Percentiles rank a stretch among this genome's conserved stretches.
These are phyloP conservation scores for Eupleurogrammus muticus DNA, from an alignment of 2,797 vertebrate species.

Conservation along the genomic window DNA sequence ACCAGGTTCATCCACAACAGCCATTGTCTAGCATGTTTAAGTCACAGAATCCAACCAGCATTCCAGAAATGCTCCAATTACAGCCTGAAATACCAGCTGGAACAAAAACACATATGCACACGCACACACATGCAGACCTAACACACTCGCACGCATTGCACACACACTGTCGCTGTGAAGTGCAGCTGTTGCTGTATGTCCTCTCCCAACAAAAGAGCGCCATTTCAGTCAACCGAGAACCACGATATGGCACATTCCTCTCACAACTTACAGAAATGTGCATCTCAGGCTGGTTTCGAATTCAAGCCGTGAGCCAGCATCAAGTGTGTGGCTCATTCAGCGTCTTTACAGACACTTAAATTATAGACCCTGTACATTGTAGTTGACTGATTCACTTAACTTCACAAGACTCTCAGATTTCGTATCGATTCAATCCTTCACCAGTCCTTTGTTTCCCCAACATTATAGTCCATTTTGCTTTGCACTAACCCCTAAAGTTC, in stretches of 20 bases:
- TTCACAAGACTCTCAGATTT: background rate
- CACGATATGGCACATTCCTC: slow-evolving; percentile 52
- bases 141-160: too few relatives aligned
- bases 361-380: background rate
- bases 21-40: slow-evolving; percentile 54
- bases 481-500: background rate
- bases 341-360: background rate
- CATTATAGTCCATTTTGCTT: background rate
- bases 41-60: slow-evolving; percentile 56
- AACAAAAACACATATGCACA: slow-evolving; percentile 45
- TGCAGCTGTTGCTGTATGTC: slow-evolving; percentile 81
- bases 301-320: background rate
- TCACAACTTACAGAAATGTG: background rate
- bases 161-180: slow-evolving; percentile 38
- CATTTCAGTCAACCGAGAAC: slow-evolving; percentile 62
- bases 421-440: too few relatives aligned
- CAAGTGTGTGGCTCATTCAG: background rate
- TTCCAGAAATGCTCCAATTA: slow-evolving; percentile 72
- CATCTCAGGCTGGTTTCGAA: background rate
- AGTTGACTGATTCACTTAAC: background rate
- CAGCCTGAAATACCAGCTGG: slow-evolving; percentile 50
- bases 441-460: too few relatives aligned
- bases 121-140: slow-evolving; percentile 24
- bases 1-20: slow-evolving; percentile 56
- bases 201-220: slow-evolving; percentile 67